Evolutionary conservation across 1,140 invertebrate species (phyloP).

Genomic region (Medauroidea extradentata): DNA sequence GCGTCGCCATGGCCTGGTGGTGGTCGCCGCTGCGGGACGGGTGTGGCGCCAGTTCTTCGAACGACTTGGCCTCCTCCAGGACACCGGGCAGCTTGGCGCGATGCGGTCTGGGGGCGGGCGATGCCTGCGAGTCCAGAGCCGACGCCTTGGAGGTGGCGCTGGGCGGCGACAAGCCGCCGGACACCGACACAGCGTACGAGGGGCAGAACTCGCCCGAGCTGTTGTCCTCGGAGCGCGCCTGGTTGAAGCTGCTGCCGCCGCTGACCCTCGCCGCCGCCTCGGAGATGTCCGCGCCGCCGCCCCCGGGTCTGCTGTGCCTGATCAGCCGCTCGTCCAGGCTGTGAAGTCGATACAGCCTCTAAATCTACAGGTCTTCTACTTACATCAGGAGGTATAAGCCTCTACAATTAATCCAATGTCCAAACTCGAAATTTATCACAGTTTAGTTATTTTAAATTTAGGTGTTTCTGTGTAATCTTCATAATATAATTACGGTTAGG

Average conservation of each 20-base stretch:
- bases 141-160: slow-evolving; percentile 49
- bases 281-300: neutral
- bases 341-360: too few relatives aligned
- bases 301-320: slow-evolving; percentile 3
- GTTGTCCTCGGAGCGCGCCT: slow-evolving; percentile 14
- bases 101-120: slow-evolving; percentile 37
- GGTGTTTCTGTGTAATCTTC: too few relatives aligned
- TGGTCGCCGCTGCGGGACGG: neutral
- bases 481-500: too few relatives aligned
- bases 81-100: slow-evolving; percentile 15
- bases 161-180: slow-evolving; percentile 20
- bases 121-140: slow-evolving; percentile 49
- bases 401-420: too few relatives aligned
- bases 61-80: too few relatives aligned
- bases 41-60: slow-evolving; percentile 9
- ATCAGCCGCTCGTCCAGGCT: slow-evolving; percentile 57
- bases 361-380: too few relatives aligned
- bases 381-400: too few relatives aligned
- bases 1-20: slow-evolving; percentile 21
- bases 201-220: slow-evolving; percentile 17
- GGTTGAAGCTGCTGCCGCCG: neutral
- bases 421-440: too few relatives aligned
- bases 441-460: too few relatives aligned
- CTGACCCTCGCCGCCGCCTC: neutral
- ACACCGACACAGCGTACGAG: neutral